phyloP scores from a whole-genome alignment of 2,888 invertebrate genomes.

The Eilema sororculum region DNA sequence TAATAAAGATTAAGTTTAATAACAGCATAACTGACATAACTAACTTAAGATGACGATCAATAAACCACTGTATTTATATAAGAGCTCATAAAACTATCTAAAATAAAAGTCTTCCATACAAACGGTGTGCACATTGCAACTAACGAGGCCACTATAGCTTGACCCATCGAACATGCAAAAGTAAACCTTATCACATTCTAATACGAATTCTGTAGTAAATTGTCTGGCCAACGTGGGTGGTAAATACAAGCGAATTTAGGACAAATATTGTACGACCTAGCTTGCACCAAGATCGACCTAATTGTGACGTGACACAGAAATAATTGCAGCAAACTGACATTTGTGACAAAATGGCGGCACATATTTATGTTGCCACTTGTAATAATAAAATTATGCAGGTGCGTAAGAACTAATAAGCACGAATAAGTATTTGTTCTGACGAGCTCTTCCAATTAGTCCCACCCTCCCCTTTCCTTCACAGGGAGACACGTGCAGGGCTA shows the following conservation, averaged over 20 bases:
- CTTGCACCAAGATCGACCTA: slow-evolving; percentile 63
- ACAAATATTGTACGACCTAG: slow-evolving; percentile 59
- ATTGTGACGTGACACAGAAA: slow-evolving; percentile 55
- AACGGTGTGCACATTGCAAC: slow-evolving; percentile 37
- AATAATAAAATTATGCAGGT: background rate
- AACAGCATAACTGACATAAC: slow-evolving; percentile 12
- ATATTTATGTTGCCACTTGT: background rate
- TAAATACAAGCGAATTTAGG: slow-evolving; percentile 57
- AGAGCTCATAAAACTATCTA: slow-evolving; percentile 51
- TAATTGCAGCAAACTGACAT: slow-evolving; percentile 51
- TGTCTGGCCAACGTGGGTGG: slow-evolving; percentile 49
- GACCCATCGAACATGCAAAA: slow-evolving; percentile 20
- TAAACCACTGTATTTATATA: slow-evolving; percentile 46
- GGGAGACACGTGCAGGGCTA: no score
- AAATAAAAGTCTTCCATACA: slow-evolving; percentile 48
- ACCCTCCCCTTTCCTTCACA: no score
- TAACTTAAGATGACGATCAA: slow-evolving; percentile 19
- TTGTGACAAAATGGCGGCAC: slow-evolving; percentile 10
- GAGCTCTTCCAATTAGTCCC: no score
- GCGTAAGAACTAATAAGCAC: background rate
- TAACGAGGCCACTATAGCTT: slow-evolving; percentile 35
- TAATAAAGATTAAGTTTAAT: slow-evolving; percentile 44
- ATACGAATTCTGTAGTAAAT: slow-evolving; percentile 30
- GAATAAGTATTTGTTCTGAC: no score
- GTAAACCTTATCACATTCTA: slow-evolving; percentile 25